Evolutionary conservation across 2,888 invertebrate genomes (phyloP).

Genomic region (Fissipunctia ypsillon): DNA sequence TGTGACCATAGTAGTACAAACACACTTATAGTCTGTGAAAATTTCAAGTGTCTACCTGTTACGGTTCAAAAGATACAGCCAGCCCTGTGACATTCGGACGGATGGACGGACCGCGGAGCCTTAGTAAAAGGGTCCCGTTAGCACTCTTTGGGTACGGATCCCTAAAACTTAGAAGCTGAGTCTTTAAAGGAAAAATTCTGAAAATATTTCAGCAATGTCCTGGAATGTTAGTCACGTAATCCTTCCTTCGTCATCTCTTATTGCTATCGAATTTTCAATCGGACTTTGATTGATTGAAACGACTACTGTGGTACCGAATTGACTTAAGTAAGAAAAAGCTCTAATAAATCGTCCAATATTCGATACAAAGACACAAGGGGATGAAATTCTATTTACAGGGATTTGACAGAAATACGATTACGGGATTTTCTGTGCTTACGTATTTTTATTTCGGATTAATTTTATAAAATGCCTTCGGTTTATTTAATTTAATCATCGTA

Average conservation of each 20-base stretch:
- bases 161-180: no score
- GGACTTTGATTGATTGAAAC: slow-evolving; percentile 88
- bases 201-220: slow-evolving; percentile 74
- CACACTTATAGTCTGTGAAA: no score
- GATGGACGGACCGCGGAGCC: no score
- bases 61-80: no score
- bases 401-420: slow-evolving; percentile 80
- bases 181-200: slow-evolving; percentile 44
- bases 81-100: no score
- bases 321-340: slow-evolving; percentile 84
- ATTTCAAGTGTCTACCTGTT: no score
- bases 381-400: slow-evolving; percentile 81
- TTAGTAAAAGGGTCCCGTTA: no score
- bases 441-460: slow-evolving; percentile 68
- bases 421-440: slow-evolving; percentile 70
- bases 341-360: slow-evolving; percentile 84
- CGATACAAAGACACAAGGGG: slow-evolving; percentile 82
- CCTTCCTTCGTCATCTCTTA: slow-evolving; percentile 85
- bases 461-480: slow-evolving; percentile 62
- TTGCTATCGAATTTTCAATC: slow-evolving; percentile 87
- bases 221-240: slow-evolving; percentile 86
- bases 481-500: slow-evolving; percentile 54
- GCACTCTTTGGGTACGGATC: no score
- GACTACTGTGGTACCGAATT: slow-evolving; percentile 80
- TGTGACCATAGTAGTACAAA: no score